Conservation (phyloP, 2,113 vertebrate genomes). For the Meriones unguiculatus region DNA sequence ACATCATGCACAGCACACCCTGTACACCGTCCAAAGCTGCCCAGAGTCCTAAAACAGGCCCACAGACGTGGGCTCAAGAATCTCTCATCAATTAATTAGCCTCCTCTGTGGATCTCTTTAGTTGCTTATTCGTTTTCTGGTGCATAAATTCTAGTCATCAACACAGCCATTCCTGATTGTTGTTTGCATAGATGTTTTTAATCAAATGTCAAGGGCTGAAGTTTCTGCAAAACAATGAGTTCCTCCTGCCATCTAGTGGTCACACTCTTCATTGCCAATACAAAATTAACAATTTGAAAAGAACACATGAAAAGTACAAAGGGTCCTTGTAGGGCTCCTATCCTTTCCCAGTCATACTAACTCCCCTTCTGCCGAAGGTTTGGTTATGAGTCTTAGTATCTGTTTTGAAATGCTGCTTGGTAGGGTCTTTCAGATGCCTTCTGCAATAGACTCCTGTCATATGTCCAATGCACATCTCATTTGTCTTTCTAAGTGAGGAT, state of each 20-base stretch:
- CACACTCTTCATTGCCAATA: rapidly evolving
- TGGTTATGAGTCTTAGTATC: too few species aligned
- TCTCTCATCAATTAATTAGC: not conserved
- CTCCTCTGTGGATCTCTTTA: not conserved
- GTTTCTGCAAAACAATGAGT: rapidly evolving
- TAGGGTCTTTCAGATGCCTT: too few species aligned
- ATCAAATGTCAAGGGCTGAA: not conserved
- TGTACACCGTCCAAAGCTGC: rapidly evolving
- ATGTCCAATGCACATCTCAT: too few species aligned
- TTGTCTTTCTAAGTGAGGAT: too few species aligned
- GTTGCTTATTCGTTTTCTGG: not conserved
- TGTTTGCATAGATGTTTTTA: not conserved
- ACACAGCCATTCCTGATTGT: not conserved
- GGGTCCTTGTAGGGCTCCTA: too few species aligned
- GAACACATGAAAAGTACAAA: not conserved
- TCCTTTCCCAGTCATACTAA: too few species aligned
- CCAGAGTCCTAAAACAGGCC: not conserved
- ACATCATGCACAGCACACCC: rapidly evolving
- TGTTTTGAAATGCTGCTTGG: too few species aligned
- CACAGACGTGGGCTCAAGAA: not conserved
- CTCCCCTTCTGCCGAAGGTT: too few species aligned
- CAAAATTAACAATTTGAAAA: not conserved
- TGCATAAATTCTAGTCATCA: not conserved
- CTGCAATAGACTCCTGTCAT: too few species aligned
- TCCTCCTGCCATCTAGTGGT: slow-evolving; percentile 51